A percentile compares a stretch with the other conserved stretches of the same genome.
These are phyloP conservation scores for Rhabditoides inermis DNA, from an alignment of 2,888 invertebrate genomes.

Conservation along the genomic window DNA sequence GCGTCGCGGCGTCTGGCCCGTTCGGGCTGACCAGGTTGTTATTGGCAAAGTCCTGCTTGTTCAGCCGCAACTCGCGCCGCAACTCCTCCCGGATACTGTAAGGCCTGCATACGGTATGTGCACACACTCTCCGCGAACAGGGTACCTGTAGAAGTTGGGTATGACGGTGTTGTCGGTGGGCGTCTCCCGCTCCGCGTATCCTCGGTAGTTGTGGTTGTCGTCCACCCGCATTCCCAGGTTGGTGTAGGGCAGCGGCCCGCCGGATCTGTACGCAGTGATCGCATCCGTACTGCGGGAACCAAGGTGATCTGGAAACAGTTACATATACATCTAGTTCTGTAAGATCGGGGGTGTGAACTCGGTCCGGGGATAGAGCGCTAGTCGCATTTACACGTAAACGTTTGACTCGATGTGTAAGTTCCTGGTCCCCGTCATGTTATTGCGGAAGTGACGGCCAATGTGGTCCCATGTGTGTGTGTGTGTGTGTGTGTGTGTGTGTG, in stretches of 20 bases:
- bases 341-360: no score
- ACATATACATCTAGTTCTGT: constrained; percentile 15
- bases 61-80: constrained; percentile 22
- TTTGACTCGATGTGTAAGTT: no score
- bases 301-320: constrained; percentile 8
- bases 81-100: constrained; percentile 33
- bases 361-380: no score
- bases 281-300: constrained; percentile 17
- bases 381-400: no score
- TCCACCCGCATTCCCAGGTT: constrained; percentile 27
- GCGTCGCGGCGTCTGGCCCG: constrained; percentile 27
- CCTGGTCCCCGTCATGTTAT: no score
- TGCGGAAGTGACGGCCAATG: no score
- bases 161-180: constrained; percentile 24
- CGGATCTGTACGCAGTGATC: constrained; percentile 14
- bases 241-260: constrained; percentile 14
- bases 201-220: constrained; percentile 66
- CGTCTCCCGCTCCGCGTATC: constrained; percentile 5
- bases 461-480: no score
- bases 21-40: constrained; percentile 32
- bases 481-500: no score
- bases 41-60: constrained; percentile 35
- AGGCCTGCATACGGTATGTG: no score
- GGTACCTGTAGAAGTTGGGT: constrained; percentile 25
- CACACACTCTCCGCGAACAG: no score